Conservation (phyloP, 2,113 vertebrate species). For the Glareola pratincola region DNA sequence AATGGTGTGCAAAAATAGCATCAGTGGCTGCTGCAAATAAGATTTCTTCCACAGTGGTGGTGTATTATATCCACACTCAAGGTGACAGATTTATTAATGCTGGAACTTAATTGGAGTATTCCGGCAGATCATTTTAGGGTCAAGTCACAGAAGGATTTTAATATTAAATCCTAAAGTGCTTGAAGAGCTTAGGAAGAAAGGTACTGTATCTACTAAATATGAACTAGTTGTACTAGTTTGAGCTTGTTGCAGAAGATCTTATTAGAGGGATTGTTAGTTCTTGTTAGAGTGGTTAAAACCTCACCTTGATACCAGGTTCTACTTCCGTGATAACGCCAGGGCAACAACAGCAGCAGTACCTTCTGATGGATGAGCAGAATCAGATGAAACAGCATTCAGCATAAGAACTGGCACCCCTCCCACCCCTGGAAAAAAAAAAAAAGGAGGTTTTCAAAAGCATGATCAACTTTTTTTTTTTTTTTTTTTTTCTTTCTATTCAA, state of each 20-base stretch:
- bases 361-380: not conserved
- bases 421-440: accelerated
- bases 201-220: not conserved
- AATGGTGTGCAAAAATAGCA: not conserved
- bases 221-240: not conserved
- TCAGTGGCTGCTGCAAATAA: not conserved
- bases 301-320: not conserved
- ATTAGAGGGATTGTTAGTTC: not conserved
- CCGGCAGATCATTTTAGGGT: not conserved
- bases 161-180: not conserved
- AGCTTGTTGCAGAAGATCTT: not conserved
- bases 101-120: not conserved
- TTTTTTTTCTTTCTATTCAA: not conserved
- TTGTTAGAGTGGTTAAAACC: not conserved
- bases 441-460: not conserved
- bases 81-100: not conserved
- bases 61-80: not conserved
- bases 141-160: not conserved
- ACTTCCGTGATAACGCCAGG: not conserved
- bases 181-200: not conserved
- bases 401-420: not conserved
- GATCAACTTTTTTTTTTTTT: not conserved
- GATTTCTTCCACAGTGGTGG: not conserved
- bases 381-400: not conserved
- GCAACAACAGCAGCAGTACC: not conserved